A percentile compares a stretch with the other conserved stretches of the same genome.
These are phyloP conservation scores for Acestrorhynchus altus DNA, from an alignment of 2,797 vertebrate genomes.

Conservation along the genomic window DNA sequence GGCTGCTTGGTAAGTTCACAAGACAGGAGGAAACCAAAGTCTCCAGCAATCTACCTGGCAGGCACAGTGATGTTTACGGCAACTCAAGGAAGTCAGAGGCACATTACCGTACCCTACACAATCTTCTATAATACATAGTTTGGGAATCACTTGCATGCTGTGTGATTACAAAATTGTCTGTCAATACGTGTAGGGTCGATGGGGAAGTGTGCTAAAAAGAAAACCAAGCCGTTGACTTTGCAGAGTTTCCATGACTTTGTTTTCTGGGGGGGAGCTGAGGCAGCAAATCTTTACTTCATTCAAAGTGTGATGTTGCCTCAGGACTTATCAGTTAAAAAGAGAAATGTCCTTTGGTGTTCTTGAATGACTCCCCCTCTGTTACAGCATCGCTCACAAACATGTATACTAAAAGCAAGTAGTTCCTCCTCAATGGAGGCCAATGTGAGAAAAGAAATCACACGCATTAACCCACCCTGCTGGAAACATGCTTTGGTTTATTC, in stretches of 20 bases:
- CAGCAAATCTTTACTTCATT: conserved; percentile 52
- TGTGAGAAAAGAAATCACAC: neutral
- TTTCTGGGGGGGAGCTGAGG: conserved; percentile 33
- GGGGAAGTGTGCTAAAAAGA: conserved; percentile 22
- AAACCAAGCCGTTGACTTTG: conserved; percentile 38
- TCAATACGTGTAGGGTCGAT: conserved; percentile 13
- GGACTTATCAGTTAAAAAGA: conserved; percentile 56
- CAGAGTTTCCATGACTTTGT: conserved; percentile 45
- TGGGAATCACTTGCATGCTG: neutral
- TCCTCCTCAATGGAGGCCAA: conserved; percentile 16
- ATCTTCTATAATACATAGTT: neutral
- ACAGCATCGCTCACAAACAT: conserved; percentile 25
- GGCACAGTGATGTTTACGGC: conserved; percentile 52
- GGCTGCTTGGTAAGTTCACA: conserved; percentile 61
- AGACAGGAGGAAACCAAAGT: conserved; percentile 54
- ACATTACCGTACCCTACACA: neutral
- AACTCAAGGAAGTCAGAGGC: neutral
- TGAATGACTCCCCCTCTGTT: conserved; percentile 52
- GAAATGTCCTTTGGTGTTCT: conserved; percentile 54
- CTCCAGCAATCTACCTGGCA: conserved; percentile 72
- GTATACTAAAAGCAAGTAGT: conserved; percentile 53
- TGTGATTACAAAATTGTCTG: conserved; percentile 26
- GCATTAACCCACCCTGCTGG: conserved; percentile 25
- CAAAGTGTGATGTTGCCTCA: conserved; percentile 48
- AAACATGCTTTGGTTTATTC: conserved; percentile 10